These are phyloP conservation scores for Coptodon rendalli DNA, from an alignment of 2,113 vertebrate genomes.

Conservation along the genomic window DNA sequence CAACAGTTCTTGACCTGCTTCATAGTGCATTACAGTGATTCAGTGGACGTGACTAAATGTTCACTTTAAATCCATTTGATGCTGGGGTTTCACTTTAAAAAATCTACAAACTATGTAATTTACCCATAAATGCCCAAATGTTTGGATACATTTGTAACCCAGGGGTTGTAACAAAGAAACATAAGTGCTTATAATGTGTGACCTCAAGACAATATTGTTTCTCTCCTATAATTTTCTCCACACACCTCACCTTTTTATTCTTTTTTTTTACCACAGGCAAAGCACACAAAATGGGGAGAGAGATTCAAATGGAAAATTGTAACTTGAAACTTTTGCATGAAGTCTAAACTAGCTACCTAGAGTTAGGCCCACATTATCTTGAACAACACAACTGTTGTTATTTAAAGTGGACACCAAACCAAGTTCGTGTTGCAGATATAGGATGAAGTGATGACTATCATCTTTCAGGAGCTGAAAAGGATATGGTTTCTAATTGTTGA, in stretches of 20 bases:
- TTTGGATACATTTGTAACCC: neutral
- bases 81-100: neutral
- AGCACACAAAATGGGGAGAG: neutral
- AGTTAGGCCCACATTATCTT: neutral
- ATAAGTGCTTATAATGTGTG: neutral
- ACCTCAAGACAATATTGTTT: neutral
- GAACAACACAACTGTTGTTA: neutral
- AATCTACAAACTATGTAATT: neutral
- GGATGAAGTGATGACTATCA: neutral
- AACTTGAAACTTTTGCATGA: neutral
- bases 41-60: neutral
- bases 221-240: neutral
- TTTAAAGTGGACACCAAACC: neutral
- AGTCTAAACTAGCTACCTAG: neutral
- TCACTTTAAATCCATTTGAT: neutral
- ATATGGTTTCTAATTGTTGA: neutral
- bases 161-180: neutral
- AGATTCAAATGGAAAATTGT: slow-evolving; percentile 9
- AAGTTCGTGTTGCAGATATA: neutral
- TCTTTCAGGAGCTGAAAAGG: neutral
- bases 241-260: neutral
- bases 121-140: neutral
- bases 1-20: neutral
- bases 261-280: slow-evolving; percentile 1
- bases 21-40: neutral